A percentile compares a stretch with the other conserved stretches of the same genome.
phyloP scores from a whole-genome alignment of 2,113 vertebrate genomes.

The Colius striatus region DNA sequence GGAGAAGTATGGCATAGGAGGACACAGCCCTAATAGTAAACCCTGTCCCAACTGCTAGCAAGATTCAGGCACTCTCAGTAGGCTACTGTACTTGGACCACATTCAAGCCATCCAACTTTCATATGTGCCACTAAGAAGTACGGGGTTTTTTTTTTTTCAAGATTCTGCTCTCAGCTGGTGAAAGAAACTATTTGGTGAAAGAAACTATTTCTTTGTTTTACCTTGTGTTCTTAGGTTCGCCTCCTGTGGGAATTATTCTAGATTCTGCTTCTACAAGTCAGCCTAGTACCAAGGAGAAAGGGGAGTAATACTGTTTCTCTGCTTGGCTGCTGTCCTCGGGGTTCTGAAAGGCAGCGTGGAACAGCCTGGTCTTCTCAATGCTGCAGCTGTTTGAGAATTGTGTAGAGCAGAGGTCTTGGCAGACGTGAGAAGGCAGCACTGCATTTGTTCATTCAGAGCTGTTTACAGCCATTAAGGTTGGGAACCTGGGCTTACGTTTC shows the following conservation, averaged over 20 bases:
- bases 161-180: not conserved
- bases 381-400: slow-evolving; percentile 21
- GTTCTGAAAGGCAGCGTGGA: not conserved
- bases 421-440: not conserved
- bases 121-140: not conserved
- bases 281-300: not conserved
- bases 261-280: not conserved
- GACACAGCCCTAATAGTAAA: not conserved
- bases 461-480: not conserved
- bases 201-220: not conserved
- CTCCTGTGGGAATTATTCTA: not conserved
- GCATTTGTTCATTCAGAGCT: not conserved
- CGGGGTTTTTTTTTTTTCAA: not conserved
- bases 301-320: not conserved
- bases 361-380: not conserved
- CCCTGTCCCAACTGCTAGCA: slow-evolving; percentile 2
- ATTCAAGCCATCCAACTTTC: not conserved
- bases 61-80: not conserved
- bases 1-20: not conserved
- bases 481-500: not conserved
- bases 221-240: not conserved
- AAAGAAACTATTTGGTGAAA: not conserved
- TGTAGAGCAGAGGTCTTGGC: slow-evolving; percentile 24
- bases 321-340: not conserved
- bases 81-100: not conserved